Percentiles rank a stretch among this genome's conserved stretches.
Evolutionary conservation across 2,113 vertebrate genomes (phyloP).

Genomic region (Aphelocoma coerulescens): DNA sequence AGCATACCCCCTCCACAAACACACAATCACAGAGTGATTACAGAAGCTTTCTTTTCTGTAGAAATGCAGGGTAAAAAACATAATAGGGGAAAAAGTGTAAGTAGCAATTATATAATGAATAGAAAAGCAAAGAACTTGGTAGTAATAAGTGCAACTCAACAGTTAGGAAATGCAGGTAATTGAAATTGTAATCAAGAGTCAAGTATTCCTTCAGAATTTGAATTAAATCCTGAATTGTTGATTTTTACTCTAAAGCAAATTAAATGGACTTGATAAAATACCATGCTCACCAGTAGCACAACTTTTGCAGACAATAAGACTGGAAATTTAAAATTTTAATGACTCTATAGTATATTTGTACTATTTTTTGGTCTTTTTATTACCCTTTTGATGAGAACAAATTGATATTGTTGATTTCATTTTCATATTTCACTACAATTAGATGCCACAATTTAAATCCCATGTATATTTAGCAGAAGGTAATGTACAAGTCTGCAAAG

Average conservation of each 20-base stretch:
- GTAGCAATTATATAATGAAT: conserved; percentile 13
- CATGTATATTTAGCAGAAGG: neutral
- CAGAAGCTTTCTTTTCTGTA: neutral
- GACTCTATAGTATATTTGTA: neutral
- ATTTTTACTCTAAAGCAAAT: neutral
- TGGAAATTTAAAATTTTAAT: neutral
- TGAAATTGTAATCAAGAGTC: conserved; percentile 25
- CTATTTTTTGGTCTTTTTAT: neutral
- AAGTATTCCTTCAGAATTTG: neutral
- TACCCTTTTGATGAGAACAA: neutral
- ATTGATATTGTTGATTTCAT: neutral
- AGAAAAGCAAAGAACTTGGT: conserved; percentile 16
- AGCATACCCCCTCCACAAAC: neutral
- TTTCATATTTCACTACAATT: neutral
- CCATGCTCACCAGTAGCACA: neutral
- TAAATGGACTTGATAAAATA: neutral
- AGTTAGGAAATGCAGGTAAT: neutral
- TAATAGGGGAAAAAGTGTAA: neutral
- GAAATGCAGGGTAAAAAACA: neutral
- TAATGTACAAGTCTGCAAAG: neutral
- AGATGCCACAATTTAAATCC: neutral
- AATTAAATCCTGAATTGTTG: neutral
- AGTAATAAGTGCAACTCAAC: neutral
- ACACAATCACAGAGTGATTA: neutral
- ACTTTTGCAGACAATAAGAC: neutral